phyloP scores from a whole-genome alignment of 2,797 vertebrate genomes.

The Neostethus bicornis region DNA sequence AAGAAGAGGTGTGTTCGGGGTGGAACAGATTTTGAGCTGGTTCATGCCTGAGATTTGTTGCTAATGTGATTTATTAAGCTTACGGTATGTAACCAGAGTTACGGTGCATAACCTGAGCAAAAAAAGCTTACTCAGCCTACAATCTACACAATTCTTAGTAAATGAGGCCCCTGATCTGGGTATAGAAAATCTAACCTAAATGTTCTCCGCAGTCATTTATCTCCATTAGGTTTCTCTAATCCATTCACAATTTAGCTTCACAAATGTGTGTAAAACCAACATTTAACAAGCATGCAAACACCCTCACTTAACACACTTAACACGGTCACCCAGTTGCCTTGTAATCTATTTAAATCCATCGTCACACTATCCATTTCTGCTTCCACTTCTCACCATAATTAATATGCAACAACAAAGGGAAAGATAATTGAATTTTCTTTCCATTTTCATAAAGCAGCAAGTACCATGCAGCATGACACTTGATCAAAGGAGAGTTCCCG shows the following conservation, averaged over 20 bases:
- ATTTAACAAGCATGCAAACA: constrained; percentile 27
- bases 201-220: constrained; percentile 10
- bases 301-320: constrained; percentile 17
- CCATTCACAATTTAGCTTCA: constrained; percentile 21
- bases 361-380: constrained; percentile 30
- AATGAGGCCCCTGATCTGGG: too few relatives aligned
- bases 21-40: too few relatives aligned
- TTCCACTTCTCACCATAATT: constrained; percentile 61
- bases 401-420: constrained; percentile 62
- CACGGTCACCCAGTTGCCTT: constrained; percentile 14
- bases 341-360: constrained; percentile 50
- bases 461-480: constrained; percentile 48
- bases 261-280: constrained; percentile 10
- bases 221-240: constrained; percentile 5
- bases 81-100: too few relatives aligned
- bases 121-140: too few relatives aligned
- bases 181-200: constrained; percentile 8
- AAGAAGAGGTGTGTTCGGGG: too few relatives aligned
- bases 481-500: constrained; percentile 59
- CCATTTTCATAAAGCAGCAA: constrained; percentile 54
- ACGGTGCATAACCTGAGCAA: too few relatives aligned
- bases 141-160: too few relatives aligned
- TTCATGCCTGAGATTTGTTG: too few relatives aligned
- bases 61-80: too few relatives aligned
- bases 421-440: constrained; percentile 68